Evolutionary conservation across 2,113 vertebrate species (phyloP).

Genomic region (Rhinoptilus africanus): DNA sequence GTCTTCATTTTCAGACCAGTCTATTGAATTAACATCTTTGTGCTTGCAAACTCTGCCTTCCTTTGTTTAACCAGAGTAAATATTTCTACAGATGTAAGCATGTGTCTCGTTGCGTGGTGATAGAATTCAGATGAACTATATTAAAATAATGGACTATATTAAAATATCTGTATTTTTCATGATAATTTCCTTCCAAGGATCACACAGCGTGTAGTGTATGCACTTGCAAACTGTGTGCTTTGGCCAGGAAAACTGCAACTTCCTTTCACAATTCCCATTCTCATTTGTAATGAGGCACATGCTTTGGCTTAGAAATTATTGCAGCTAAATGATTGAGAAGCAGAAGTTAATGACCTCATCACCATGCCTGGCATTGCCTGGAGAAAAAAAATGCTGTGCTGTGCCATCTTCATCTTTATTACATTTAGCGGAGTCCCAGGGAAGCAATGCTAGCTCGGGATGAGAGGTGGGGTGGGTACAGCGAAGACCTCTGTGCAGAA

Average conservation of each 20-base stretch:
- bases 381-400: background rate
- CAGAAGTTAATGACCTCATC: background rate
- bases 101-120: background rate
- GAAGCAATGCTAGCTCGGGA: background rate
- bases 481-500: background rate
- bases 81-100: background rate
- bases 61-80: constrained; percentile 20
- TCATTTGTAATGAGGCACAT: background rate
- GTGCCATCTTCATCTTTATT: background rate
- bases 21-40: background rate
- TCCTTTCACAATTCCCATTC: background rate
- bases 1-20: background rate
- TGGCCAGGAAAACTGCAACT: background rate
- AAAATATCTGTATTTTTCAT: background rate
- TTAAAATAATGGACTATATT: background rate
- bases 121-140: background rate
- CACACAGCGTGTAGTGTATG: background rate
- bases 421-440: accelerated
- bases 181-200: background rate
- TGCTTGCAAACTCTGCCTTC: background rate
- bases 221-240: background rate
- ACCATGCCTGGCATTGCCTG: background rate
- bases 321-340: background rate
- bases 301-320: background rate
- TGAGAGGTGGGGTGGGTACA: background rate